Conservation (phyloP, 1,140 invertebrate species). For the Pissodes strobi region DNA sequence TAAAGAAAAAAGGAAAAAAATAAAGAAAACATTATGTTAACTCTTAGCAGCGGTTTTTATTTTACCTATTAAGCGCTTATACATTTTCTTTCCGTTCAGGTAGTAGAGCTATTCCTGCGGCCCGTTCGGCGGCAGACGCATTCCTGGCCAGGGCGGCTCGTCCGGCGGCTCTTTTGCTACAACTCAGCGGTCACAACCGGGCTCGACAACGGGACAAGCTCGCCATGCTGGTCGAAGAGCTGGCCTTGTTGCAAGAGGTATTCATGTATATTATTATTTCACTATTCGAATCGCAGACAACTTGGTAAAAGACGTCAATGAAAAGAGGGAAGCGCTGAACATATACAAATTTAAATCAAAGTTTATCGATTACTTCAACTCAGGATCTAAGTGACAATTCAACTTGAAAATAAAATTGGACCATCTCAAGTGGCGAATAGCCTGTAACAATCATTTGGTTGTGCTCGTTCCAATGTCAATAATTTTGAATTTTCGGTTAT, state of each 20-base stretch:
- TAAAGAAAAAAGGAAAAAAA: not conserved
- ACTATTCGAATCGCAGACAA: too few relatives aligned
- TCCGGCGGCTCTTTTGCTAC: conserved; percentile 85
- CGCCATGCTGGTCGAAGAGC: conserved; percentile 85
- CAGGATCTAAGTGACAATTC: too few relatives aligned
- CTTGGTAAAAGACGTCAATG: too few relatives aligned
- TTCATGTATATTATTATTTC: too few relatives aligned
- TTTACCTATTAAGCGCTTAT: not conserved
- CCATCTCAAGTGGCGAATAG: too few relatives aligned
- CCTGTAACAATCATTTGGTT: too few relatives aligned
- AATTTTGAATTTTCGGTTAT: too few relatives aligned
- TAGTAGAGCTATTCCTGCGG: conserved; percentile 16
- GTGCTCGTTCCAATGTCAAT: too few relatives aligned
- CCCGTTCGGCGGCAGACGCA: conserved; percentile 61
- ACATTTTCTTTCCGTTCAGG: conserved; percentile 4
- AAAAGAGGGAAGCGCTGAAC: too few relatives aligned
- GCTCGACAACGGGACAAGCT: conserved; percentile 93
- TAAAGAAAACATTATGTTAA: not conserved
- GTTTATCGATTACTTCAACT: too few relatives aligned
- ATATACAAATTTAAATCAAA: too few relatives aligned
- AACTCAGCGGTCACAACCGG: conserved; percentile 92
- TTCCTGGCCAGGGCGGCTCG: conserved; percentile 88
- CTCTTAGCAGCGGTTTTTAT: not conserved
- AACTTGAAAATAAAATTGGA: too few relatives aligned
- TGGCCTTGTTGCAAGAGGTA: conserved; percentile 80